phyloP scores from a whole-genome alignment of 1,140 invertebrate species.

The Littorina saxatilis region DNA sequence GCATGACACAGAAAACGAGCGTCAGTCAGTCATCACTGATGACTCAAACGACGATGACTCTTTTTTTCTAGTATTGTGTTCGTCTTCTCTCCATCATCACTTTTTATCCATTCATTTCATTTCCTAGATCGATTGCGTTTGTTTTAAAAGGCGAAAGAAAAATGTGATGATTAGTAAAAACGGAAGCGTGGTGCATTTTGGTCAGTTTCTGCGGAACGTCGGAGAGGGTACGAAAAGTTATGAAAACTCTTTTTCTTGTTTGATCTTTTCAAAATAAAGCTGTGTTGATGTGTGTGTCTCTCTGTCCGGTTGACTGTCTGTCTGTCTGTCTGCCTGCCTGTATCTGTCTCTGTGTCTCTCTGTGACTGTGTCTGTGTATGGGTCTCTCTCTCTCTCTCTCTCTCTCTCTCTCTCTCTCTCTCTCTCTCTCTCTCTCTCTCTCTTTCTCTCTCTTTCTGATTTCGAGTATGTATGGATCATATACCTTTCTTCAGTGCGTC shows the following conservation, averaged over 20 bases:
- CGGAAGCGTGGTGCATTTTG: too few species aligned
- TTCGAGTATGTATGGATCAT: too few species aligned
- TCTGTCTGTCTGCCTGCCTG: not conserved
- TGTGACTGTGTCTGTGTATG: not conserved
- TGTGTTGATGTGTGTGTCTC: not conserved
- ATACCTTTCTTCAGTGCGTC: too few species aligned
- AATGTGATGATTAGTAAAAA: too few species aligned
- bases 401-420: conserved; percentile 1
- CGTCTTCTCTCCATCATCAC: not conserved
- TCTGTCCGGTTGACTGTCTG: not conserved
- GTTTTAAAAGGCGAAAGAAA: too few species aligned
- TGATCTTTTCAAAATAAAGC: too few species aligned
- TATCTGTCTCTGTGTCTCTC: not conserved
- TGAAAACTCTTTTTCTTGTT: too few species aligned
- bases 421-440: not conserved
- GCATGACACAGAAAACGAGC: not conserved
- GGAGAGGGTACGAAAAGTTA: too few species aligned
- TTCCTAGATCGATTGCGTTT: too few species aligned
- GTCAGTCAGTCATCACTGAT: not conserved
- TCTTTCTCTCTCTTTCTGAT: not conserved
- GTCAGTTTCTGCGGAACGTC: too few species aligned
- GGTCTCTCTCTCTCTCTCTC: not conserved
- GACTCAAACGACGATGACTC: conserved; percentile 10
- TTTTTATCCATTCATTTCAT: too few species aligned
- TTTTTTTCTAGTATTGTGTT: conserved; percentile 1